phyloP scores from a whole-genome alignment of 2,888 invertebrate genomes.

The Phyto melanocephala region DNA sequence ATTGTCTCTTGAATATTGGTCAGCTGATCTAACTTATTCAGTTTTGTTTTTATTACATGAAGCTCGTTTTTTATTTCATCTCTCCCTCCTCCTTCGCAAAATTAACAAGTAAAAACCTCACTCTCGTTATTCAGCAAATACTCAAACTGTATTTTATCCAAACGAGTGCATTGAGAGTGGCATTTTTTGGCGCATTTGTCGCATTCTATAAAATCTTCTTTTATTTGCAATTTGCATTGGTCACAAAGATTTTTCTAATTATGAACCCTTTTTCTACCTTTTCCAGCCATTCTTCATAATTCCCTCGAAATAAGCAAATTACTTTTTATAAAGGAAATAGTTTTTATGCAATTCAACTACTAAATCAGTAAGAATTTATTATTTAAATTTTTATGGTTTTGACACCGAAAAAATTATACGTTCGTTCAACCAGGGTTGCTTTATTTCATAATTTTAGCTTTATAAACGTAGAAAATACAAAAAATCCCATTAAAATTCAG shows the following conservation, averaged over 20 bases:
- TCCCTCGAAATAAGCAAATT: too few relatives aligned
- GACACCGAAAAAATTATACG: too few relatives aligned
- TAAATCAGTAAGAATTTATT: too few relatives aligned
- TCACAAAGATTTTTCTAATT: neutral
- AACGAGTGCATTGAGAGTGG: neutral
- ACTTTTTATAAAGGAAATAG: too few relatives aligned
- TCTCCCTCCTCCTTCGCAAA: neutral
- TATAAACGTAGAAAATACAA: too few relatives aligned
- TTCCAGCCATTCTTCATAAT: neutral
- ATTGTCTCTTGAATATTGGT: neutral
- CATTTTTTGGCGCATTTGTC: neutral
- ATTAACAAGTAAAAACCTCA: neutral
- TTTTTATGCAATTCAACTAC: too few relatives aligned
- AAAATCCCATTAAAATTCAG: too few relatives aligned
- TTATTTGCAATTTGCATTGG: neutral
- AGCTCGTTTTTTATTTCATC: neutral
- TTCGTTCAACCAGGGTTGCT: too few relatives aligned
- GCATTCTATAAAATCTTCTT: neutral
- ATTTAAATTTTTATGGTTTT: too few relatives aligned
- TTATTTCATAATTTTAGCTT: too few relatives aligned
- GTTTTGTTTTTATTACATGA: conserved; percentile 8
- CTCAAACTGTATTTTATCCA: neutral
- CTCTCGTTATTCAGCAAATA: neutral
- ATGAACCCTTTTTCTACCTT: neutral
- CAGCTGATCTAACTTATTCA: conserved; percentile 1